Conservation (phyloP, 2,113 vertebrate species). For the Rhizomys pruinosus region DNA sequence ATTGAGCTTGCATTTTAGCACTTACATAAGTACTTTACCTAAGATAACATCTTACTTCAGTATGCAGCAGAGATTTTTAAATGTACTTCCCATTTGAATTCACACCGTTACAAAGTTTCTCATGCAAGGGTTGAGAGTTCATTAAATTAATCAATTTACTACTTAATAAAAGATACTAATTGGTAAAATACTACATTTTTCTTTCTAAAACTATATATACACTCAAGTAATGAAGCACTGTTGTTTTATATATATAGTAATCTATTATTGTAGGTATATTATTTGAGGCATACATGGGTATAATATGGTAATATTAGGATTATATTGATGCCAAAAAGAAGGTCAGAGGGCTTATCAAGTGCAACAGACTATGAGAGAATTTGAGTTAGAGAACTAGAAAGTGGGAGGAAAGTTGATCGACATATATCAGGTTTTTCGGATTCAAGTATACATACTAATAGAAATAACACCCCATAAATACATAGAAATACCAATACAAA, state of each 20-base stretch:
- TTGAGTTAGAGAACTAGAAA: background rate
- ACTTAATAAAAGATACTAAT: background rate
- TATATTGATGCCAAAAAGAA: background rate
- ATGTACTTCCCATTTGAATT: background rate
- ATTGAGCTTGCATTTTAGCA: background rate
- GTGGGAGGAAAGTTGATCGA: background rate
- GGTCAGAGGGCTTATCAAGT: background rate
- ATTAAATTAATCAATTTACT: conserved; percentile 25
- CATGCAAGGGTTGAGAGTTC: background rate
- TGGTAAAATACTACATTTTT: background rate
- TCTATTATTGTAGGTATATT: too few relatives aligned
- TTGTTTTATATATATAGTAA: too few relatives aligned
- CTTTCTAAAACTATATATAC: background rate
- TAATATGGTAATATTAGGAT: too few relatives aligned
- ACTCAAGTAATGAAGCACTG: background rate
- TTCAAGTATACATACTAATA: background rate
- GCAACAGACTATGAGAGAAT: background rate
- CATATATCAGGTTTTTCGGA: background rate
- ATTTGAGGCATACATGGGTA: too few relatives aligned
- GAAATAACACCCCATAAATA: background rate
- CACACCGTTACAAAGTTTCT: background rate
- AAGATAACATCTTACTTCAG: background rate
- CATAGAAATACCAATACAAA: background rate
- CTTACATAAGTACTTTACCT: background rate
- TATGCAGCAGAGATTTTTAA: background rate